Base-by-base conservation (phyloP, 2,797 vertebrate species). In the Parotocinclus haroldoi region DNA sequence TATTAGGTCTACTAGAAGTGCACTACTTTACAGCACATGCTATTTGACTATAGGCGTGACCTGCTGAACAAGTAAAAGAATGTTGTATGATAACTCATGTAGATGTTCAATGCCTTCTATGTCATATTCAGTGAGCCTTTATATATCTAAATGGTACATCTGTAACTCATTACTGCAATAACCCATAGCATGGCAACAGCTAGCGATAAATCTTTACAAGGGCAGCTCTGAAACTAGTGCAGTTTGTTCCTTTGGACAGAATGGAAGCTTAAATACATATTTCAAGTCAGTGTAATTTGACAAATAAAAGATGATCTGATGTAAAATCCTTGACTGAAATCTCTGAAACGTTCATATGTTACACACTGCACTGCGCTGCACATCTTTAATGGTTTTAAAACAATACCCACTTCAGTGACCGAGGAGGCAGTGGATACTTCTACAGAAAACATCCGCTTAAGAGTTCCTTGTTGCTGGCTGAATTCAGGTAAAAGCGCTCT, bases 121-220 rank as follows among this genome's bases (percentile, higher is more conserved):
- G 74, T 74, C 77, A 76, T 76, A 79, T 72, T 79, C 85, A 84
- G 84, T 84, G 87, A 81, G 81, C 83, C 84, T 87, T 84, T 86
- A 83, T 86, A 83, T 86, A 88, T 86, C 82, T 84, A 83, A 85
- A 84, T 85, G 79, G 81, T 64, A 88, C 12, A 86, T 88, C 86
- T 84, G 83, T 86, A 79, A 83, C 75, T 82, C 85, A 87, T 88
- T 88, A 86, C 80, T 69, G 73, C 73, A 77, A 80, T 84, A 87
- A 87, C 83, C 80, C 81, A 82, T 84, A 88, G 91, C 91, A 91
- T 92, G 89, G 87, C 86, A 87, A 85, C 87, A 85, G 89, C 85
- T 90, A 91, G 82, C 86, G 85, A 87, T 88, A 82, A 89, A 88
- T 88, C 82, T 88, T 88, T 81, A 82, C 87, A 83, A 88, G 89